Conservation (phyloP, 2,113 vertebrate genomes). For the Poecilia latipinna region DNA sequence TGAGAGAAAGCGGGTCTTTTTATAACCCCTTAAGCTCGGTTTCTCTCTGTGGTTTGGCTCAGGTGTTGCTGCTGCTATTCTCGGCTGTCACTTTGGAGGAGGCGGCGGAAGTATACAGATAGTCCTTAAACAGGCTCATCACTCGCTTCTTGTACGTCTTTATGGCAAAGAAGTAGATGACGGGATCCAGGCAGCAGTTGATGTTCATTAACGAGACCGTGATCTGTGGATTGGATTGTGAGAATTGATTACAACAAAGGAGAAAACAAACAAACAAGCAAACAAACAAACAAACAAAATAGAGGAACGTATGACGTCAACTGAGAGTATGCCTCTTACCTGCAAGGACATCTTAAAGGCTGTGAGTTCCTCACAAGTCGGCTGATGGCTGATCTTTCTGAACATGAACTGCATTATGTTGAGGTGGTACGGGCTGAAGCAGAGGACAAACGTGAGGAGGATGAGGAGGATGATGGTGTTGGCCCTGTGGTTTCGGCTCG, state of each 20-base stretch:
- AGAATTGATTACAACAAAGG: not conserved
- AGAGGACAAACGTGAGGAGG: conserved; percentile 79
- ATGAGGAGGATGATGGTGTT: conserved; percentile 83
- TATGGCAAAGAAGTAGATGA: conserved; percentile 90
- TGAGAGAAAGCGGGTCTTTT: not conserved
- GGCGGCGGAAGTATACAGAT: conserved; percentile 62
- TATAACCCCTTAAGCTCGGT: conserved; percentile 11
- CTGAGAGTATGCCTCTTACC: conserved; percentile 49
- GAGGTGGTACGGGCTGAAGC: conserved; percentile 87
- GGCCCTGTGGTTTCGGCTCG: conserved; percentile 73
- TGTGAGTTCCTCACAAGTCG: conserved; percentile 75
- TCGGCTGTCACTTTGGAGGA: conserved; percentile 77
- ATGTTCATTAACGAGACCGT: conserved; percentile 86
- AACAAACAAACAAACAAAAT: not conserved
- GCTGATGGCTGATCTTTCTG: conserved; percentile 70
- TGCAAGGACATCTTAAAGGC: conserved; percentile 84
- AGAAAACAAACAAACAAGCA: not conserved
- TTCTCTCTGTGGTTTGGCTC: conserved; percentile 48
- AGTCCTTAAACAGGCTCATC: conserved; percentile 80
- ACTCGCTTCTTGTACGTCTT: conserved; percentile 85
- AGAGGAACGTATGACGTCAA: not conserved
- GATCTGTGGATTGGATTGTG: conserved; percentile 71
- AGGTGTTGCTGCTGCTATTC: conserved; percentile 83
- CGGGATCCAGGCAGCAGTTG: conserved; percentile 86
- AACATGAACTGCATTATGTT: conserved; percentile 84